Evolutionary conservation across 2,888 invertebrate species (phyloP), one percentile per base, ranked within the genome.

Genomic region (Cyclophora albipunctata): DNA sequence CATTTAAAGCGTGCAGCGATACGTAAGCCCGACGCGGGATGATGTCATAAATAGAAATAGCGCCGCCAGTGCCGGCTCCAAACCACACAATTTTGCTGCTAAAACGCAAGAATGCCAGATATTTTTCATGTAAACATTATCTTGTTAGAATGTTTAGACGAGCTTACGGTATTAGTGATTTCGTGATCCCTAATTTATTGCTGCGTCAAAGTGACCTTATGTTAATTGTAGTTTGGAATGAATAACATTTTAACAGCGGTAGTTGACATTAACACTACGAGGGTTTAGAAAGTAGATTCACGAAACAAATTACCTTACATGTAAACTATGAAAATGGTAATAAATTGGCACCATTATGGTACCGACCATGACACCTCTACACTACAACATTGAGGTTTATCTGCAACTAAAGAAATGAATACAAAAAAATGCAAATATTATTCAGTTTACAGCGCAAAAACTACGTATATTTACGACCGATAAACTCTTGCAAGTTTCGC

Each of bases 41-140:
- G 90, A 90, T 90, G 90, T 90, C 90, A 90, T 88, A 81, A 82
- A 86, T 86, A 86, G 87, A 90, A 90, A 90, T 90, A 90, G 90
- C 87, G 73, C 78, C 81, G 69, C 75, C 75, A 77, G 69, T 65
- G 78, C 74, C 75, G 75, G 76, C 71, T 74, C 64, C 66, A 67
- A 73, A 75, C 69, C 64, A 67, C 71, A 67, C 71, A 75, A 73
- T 80, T 81, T 79, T 77, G 78, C 79, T 77, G 73, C 74, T 76
- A 79, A 82, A 84, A 78, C 69, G 71, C 64, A 67, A 66, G 67
- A 77, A 74, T 67, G 65, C 70, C 64, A 64, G 66, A 72, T 70
- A 74, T 71, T 49, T 20, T 52, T 50, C 33, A 43, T 71, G 73
- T 75, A 73, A 78, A 73, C 73, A 72, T 37, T 37, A 5, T 5